phyloP scores from a whole-genome alignment of 2,797 vertebrate genomes.

The Acestrorhynchus altus region DNA sequence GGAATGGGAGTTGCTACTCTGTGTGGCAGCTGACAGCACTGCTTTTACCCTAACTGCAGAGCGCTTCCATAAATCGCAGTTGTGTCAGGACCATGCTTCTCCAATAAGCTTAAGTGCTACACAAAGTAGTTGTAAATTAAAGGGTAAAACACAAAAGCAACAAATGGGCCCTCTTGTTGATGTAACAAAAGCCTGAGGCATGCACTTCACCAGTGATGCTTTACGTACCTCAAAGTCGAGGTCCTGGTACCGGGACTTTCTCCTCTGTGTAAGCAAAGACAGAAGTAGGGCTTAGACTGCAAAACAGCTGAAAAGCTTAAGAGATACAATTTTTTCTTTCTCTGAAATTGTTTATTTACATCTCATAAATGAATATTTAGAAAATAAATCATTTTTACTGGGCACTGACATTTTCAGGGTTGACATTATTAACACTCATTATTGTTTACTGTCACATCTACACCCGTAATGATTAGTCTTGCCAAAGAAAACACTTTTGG shows the following conservation, averaged over 20 bases:
- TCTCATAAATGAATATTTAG: neutral
- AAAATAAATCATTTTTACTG: too few relatives aligned
- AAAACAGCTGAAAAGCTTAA: slow-evolving; percentile 22
- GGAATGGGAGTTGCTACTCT: slow-evolving; percentile 76
- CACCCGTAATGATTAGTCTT: too few relatives aligned
- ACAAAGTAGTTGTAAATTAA: slow-evolving; percentile 80
- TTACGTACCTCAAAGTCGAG: slow-evolving; percentile 99
- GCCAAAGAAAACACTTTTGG: too few relatives aligned
- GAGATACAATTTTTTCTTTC: too few relatives aligned
- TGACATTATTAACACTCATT: too few relatives aligned
- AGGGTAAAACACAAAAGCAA: slow-evolving; percentile 77
- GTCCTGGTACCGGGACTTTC: slow-evolving; percentile 98
- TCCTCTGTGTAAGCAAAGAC: slow-evolving; percentile 86
- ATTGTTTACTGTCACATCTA: too few relatives aligned
- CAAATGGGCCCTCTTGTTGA: slow-evolving; percentile 66
- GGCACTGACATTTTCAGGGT: too few relatives aligned
- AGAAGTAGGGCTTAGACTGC: slow-evolving; percentile 11
- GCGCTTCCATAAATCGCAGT: slow-evolving; percentile 72
- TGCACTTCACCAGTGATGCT: slow-evolving; percentile 52
- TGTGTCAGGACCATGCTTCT: slow-evolving; percentile 73
- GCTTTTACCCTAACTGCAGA: slow-evolving; percentile 78
- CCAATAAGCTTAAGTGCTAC: slow-evolving; percentile 83
- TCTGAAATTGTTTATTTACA: neutral
- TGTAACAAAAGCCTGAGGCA: slow-evolving; percentile 66
- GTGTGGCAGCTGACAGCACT: slow-evolving; percentile 81